These are phyloP conservation scores for Brachionus angularis DNA, from an alignment of 1,140 invertebrate species.

Conservation along the genomic window DNA sequence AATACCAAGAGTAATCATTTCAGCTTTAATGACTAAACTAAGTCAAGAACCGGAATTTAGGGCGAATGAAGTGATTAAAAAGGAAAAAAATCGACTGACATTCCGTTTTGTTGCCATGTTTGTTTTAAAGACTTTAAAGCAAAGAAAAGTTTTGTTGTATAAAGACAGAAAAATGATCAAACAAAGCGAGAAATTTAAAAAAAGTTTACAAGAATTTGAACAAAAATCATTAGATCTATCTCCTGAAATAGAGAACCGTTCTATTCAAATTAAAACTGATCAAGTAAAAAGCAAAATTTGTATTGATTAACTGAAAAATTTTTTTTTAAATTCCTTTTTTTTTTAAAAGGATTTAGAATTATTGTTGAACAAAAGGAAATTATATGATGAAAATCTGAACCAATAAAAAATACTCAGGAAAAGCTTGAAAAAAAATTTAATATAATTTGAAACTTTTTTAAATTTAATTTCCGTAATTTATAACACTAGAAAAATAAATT, in stretches of 20 bases:
- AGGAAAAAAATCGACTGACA: background rate
- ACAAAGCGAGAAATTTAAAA: conserved; percentile 15
- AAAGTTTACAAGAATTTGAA: background rate
- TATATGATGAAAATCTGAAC: too few species aligned
- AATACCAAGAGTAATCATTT: background rate
- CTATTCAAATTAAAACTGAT: background rate
- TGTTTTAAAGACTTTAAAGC: background rate
- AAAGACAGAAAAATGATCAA: conserved; percentile 21
- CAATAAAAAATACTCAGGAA: too few species aligned
- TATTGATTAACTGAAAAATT: too few species aligned
- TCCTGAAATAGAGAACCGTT: conserved; percentile 1
- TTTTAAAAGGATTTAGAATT: background rate
- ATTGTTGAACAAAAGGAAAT: background rate
- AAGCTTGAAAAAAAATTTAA: too few species aligned
- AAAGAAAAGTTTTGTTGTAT: conserved; percentile 8
- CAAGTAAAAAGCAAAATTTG: too few species aligned
- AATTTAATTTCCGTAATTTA: too few species aligned
- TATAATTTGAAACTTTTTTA: too few species aligned
- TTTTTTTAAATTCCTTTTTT: background rate
- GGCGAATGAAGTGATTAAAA: background rate
- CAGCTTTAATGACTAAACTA: background rate
- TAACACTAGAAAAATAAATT: too few species aligned
- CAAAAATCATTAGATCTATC: conserved; percentile 16
- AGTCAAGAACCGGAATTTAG: conserved; percentile 16
- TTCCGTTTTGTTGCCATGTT: conserved; percentile 12